Base-by-base conservation (phyloP, 1,140 invertebrate species). In the Drosophila ananassae region DNA sequence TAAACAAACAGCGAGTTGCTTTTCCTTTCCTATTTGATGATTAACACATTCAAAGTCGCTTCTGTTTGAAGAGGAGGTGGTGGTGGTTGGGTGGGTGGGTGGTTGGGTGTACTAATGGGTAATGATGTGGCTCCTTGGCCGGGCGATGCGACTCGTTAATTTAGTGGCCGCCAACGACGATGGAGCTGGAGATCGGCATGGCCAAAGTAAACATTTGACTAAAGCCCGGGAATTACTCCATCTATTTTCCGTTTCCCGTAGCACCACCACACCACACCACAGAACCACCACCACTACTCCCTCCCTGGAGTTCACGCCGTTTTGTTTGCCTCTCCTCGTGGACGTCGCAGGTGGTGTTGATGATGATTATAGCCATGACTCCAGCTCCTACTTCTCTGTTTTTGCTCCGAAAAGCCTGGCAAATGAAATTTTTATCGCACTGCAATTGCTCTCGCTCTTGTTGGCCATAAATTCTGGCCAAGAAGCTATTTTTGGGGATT, bases 381-480 rank as follows among this genome's bases (percentile, higher is more conserved):
- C 30, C 52, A 21, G 63, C 59, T 63, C 8, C 63, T 32, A 24
- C n/a, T 52, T 25, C 10, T 64, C 47, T 67, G 66, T 17, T 17
- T 78, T 66, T 73, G 59, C 55, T 28, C 50, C 12, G n/a, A 32
- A 60, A 76, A 61, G 73, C 57, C 24, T 76, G 61, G 66, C 73
- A 73, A 87, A 89, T 89, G 72, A 76, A 83, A 77, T 77, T 87
- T 87, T 87, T 89, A 87, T 79, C 53, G 79, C 79, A 68, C 83
- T 83, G 76, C 79, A 87, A 87, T 87, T 79, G 83, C 73, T 83
- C 52, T 55, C 76, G 57, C 81, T 73, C 63, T 79, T 21, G 44
- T 47, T 48, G 30, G 41, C 37, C 64, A 74, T 73, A 84, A 81
- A 87, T 79, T 89, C 73, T 4, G 17, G 47, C 48, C 78, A 68